Percentiles rank a stretch among this genome's conserved stretches.
phyloP scores from a whole-genome alignment of 2,888 invertebrate species.

The Dryocosmus kuriphilus region DNA sequence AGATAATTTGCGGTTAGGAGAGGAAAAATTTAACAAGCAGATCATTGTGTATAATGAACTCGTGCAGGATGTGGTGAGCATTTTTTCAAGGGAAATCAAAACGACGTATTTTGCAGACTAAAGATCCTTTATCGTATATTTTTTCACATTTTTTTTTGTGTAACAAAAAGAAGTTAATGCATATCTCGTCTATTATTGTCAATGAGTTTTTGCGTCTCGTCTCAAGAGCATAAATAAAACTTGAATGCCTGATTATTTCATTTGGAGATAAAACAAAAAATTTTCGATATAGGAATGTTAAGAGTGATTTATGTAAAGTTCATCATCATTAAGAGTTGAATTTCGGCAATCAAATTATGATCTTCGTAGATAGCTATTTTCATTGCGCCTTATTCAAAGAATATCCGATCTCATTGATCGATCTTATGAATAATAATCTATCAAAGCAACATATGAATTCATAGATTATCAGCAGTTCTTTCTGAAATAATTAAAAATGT shows the following conservation, averaged over 20 bases:
- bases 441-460: background rate
- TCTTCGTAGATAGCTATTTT: background rate
- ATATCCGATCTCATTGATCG: background rate
- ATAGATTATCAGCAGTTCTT: background rate
- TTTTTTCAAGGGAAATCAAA: slow-evolving; percentile 1
- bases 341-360: background rate
- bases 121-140: background rate
- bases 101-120: background rate
- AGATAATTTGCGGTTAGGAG: slow-evolving; percentile 14
- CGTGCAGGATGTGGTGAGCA: background rate
- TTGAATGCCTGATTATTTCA: background rate
- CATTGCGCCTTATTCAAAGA: background rate
- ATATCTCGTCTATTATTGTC: background rate
- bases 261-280: background rate
- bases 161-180: background rate
- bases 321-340: background rate
- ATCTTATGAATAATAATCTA: background rate
- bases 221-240: background rate
- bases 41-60: slow-evolving; percentile 23
- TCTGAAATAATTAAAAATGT: too few relatives aligned
- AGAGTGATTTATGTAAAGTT: background rate
- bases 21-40: slow-evolving; percentile 7
- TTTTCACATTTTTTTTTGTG: background rate
- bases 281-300: background rate
- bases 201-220: background rate